These are phyloP conservation scores for Rhagium mordax DNA, from an alignment of 2,888 invertebrate species.

Conservation along the genomic window DNA sequence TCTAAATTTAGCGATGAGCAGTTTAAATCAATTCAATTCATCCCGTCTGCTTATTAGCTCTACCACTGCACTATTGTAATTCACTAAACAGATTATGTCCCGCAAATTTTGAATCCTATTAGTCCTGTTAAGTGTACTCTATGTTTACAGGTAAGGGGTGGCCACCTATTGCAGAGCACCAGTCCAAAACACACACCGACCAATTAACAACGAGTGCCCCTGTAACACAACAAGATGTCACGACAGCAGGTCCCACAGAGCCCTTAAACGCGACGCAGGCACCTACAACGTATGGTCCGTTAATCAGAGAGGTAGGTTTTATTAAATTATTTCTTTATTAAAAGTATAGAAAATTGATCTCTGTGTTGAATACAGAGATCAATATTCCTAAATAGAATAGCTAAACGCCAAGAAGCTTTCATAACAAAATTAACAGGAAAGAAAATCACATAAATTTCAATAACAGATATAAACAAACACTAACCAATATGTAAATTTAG, in stretches of 20 bases:
- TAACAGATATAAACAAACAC: too few relatives aligned
- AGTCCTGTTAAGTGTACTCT: slow-evolving; percentile 15
- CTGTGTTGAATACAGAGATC: too few relatives aligned
- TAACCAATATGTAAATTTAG: too few relatives aligned
- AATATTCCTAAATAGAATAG: too few relatives aligned
- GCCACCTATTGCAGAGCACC: slow-evolving; percentile 63
- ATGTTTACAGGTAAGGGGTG: slow-evolving; percentile 65
- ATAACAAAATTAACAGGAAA: too few relatives aligned
- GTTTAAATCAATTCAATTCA: too few relatives aligned
- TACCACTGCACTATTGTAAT: neutral
- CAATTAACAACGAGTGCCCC: slow-evolving; percentile 53
- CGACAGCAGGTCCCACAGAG: slow-evolving; percentile 30
- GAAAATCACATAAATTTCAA: too few relatives aligned
- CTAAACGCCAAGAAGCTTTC: too few relatives aligned
- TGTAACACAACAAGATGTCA: slow-evolving; percentile 32
- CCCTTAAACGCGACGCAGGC: slow-evolving; percentile 15
- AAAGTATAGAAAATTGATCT: too few relatives aligned
- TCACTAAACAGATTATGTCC: neutral
- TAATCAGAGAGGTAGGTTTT: slow-evolving; percentile 35
- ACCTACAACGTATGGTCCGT: slow-evolving; percentile 26
- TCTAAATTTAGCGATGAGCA: too few relatives aligned
- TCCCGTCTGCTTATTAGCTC: too few relatives aligned
- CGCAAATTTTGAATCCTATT: neutral
- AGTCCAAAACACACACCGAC: slow-evolving; percentile 55
- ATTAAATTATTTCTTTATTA: too few relatives aligned